Evolutionary conservation across 2,888 invertebrate genomes (phyloP).

Genomic region (Agonopterix arenella): DNA sequence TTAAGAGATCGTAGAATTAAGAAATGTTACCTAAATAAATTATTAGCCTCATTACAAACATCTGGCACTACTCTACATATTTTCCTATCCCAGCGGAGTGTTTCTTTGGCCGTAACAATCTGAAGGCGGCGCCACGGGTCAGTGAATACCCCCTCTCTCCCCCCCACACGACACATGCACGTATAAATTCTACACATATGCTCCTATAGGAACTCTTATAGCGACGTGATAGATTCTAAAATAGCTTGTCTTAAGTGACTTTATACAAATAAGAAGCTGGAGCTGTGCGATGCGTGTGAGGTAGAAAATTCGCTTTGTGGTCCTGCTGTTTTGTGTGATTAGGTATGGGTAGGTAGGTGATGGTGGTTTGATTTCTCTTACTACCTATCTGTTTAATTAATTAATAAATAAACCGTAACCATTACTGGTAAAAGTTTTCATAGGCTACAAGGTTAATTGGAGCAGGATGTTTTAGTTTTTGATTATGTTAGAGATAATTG

Average conservation of each 20-base stretch:
- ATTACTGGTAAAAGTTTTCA: too few species aligned
- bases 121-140: slow-evolving; percentile 73
- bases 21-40: too few species aligned
- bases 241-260: too few species aligned
- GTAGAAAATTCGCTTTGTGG: slow-evolving; percentile 38
- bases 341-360: background rate
- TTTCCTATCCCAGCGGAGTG: slow-evolving; percentile 37
- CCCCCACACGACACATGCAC: slow-evolving; percentile 14
- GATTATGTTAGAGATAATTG: background rate
- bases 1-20: too few species aligned
- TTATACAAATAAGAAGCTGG: too few species aligned
- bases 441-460: background rate
- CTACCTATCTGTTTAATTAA: background rate
- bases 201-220: too few species aligned
- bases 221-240: too few species aligned
- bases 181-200: slow-evolving; percentile 18
- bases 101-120: slow-evolving; percentile 74
- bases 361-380: background rate
- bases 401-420: background rate
- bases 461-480: background rate
- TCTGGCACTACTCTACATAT: too few species aligned
- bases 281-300: slow-evolving; percentile 20
- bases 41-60: too few species aligned
- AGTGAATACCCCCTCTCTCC: slow-evolving; percentile 48
- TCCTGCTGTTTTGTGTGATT: background rate